Conservation (phyloP, 2,797 vertebrate species). For the Ctenosaura bakeri region DNA sequence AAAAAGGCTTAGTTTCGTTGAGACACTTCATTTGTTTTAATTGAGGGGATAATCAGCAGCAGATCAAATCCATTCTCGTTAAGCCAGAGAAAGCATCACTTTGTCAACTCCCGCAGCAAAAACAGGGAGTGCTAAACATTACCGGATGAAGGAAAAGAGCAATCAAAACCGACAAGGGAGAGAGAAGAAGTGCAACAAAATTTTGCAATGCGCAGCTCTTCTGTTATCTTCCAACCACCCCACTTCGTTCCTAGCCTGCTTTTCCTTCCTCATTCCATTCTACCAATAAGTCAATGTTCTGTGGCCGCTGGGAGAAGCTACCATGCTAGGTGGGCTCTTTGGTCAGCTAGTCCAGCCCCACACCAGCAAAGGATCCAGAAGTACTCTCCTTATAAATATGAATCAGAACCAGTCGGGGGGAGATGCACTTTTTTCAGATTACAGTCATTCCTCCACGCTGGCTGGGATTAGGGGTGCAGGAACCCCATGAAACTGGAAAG, state of each 20-base stretch:
- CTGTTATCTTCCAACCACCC: not conserved
- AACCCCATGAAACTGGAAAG: no score
- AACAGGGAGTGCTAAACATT: no score
- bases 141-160: not conserved
- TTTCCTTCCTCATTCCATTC: not conserved
- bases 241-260: not conserved
- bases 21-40: constrained; percentile 81
- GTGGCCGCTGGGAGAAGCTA: no score
- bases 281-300: not conserved
- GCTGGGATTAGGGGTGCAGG: no score
- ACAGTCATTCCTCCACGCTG: no score
- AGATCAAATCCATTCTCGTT: constrained; percentile 73
- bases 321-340: no score
- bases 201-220: not conserved
- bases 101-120: constrained; percentile 40
- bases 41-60: constrained; percentile 79
- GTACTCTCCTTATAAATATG: not conserved
- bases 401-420: no score
- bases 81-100: constrained; percentile 68
- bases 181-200: not conserved
- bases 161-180: not conserved
- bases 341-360: no score
- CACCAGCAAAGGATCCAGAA: not conserved
- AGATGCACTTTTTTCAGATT: no score
- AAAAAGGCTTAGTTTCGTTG: constrained; percentile 69